These are phyloP conservation scores for Eueremaeus valkanovi DNA, from an alignment of 2,888 invertebrate species.

Conservation along the genomic window DNA sequence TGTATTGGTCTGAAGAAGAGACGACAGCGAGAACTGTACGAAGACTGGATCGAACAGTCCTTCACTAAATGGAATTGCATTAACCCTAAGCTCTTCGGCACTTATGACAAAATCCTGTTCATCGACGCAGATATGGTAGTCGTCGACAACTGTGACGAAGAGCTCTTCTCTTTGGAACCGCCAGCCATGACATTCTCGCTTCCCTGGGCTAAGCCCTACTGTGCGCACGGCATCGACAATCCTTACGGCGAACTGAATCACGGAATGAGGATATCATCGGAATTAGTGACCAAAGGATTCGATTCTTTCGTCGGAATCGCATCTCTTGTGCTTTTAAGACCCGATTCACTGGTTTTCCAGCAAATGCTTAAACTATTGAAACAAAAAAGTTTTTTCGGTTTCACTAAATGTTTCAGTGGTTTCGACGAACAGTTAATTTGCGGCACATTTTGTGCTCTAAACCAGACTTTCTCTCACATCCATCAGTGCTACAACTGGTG, in stretches of 20 bases:
- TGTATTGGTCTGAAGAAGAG: neutral
- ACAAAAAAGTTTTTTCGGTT: neutral
- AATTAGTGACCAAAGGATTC: neutral
- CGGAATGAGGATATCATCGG: neutral
- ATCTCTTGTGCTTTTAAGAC: conserved; percentile 12
- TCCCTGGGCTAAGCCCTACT: conserved; percentile 28
- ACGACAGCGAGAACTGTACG: conserved; percentile 13
- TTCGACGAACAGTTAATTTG: conserved; percentile 30
- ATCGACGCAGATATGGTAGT: conserved; percentile 30
- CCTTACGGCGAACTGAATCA: conserved; percentile 12
- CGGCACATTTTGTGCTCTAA: neutral
- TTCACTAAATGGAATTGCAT: conserved; percentile 32
- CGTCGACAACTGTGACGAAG: conserved; percentile 3
- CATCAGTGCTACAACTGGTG: conserved; percentile 26
- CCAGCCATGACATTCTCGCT: conserved; percentile 25
- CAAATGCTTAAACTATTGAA: conserved; percentile 17
- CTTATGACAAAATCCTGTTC: neutral
- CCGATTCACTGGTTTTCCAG: neutral
- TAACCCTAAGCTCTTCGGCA: neutral
- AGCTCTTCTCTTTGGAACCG: conserved; percentile 8
- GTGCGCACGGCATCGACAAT: neutral
- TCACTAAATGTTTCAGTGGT: conserved; percentile 8
- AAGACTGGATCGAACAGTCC: conserved; percentile 5
- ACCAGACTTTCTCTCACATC: conserved; percentile 13
- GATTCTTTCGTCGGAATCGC: conserved; percentile 10